Conservation (phyloP, 2,888 invertebrate genomes). For the Cryptosula pallasiana region DNA sequence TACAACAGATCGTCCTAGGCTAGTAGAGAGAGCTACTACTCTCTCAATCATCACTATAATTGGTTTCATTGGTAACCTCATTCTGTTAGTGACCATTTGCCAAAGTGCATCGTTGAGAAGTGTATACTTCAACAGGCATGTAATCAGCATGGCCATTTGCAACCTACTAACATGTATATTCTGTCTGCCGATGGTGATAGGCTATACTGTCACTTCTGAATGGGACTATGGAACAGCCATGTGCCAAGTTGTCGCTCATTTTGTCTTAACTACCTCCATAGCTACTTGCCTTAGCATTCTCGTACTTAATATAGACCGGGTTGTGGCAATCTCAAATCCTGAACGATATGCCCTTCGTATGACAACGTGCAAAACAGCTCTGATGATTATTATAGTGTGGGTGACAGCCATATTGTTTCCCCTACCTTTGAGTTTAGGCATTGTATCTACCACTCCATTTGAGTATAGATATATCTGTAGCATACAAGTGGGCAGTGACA, state of each 20-base stretch:
- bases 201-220: slow-evolving; percentile 33
- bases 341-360: slow-evolving; percentile 33
- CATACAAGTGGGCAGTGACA: slow-evolving; percentile 33
- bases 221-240: slow-evolving; percentile 36
- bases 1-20: neutral
- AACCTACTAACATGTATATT: slow-evolving; percentile 39
- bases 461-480: slow-evolving; percentile 37
- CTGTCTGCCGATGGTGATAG: slow-evolving; percentile 41
- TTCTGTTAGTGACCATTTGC: slow-evolving; percentile 37
- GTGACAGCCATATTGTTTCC: slow-evolving; percentile 38
- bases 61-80: slow-evolving; percentile 38
- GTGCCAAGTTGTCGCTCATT: slow-evolving; percentile 39
- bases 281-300: slow-evolving; percentile 35
- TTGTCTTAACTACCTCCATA: slow-evolving; percentile 35
- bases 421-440: slow-evolving; percentile 35
- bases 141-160: slow-evolving; percentile 36
- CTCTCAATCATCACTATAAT: slow-evolving; percentile 37
- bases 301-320: slow-evolving; percentile 36
- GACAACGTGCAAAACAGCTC: slow-evolving; percentile 31
- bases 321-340: slow-evolving; percentile 36
- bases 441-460: slow-evolving; percentile 33
- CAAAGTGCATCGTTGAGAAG: slow-evolving; percentile 34
- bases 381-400: slow-evolving; percentile 39
- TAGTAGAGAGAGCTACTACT: slow-evolving; percentile 29
- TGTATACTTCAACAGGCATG: slow-evolving; percentile 34